Base-by-base conservation (phyloP, 2,888 invertebrate genomes). In the Latrodectus hesperus region DNA sequence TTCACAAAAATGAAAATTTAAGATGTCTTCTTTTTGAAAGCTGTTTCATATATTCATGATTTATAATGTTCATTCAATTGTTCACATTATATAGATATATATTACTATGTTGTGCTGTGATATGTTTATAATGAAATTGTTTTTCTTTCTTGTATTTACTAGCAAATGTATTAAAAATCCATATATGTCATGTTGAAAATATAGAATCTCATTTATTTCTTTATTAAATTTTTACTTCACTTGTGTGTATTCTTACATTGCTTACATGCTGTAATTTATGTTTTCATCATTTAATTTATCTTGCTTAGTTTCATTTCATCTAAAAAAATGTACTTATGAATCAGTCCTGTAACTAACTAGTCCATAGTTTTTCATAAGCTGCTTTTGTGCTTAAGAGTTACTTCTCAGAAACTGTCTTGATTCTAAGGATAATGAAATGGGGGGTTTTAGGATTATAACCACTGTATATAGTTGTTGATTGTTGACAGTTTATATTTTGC, bases 401-500 rank as follows among this genome's bases (percentile, higher is more conserved):
- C 60, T 16, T n/a, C n/a, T 60, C n/a, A n/a, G n/a, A 11, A 11
- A 60, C 6, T 16, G 12, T 60, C n/a, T 70, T 67, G 14, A 78
- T 78, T 78, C 52, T 68, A 53, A 68, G 67, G 26, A 17, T 67
- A 78, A 16, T 60, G 10, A 60, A 60, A 16, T 60, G 11, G 4
- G 38, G 11, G 4, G 38, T 38, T 38, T 38, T 38, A 60, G 52
- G 71, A 60, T 16, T 65, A 67, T 78, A 83, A 74, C 67, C 78
- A 60, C 16, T 88, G 87, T 88, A 88, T 67, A 88, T 88, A 88
- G 70, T 88, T 88, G 87, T 83, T 88, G 78, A 72, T 68, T 82
- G 83, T 88, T 83, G 70, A 88, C 79, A 88, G 82, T 87, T 87
- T 87, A 82, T 87, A 87, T 87, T 87, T 87, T 87, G 81, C 81